These are phyloP conservation scores for Colostygia pectinataria DNA, from an alignment of 2,888 invertebrate genomes.

Conservation along the genomic window DNA sequence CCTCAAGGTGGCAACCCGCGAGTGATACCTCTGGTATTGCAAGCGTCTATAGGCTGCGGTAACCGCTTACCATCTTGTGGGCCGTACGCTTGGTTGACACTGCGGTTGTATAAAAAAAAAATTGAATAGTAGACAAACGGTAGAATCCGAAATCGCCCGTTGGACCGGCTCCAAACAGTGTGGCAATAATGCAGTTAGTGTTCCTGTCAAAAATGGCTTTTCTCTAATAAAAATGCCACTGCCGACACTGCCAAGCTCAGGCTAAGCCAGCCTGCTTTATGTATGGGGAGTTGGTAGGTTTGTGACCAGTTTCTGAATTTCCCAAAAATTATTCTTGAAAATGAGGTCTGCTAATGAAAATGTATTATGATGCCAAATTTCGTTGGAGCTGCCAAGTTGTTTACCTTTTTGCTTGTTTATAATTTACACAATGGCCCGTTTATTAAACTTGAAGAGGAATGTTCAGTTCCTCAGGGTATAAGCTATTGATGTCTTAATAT, in stretches of 20 bases:
- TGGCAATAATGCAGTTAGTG: constrained; percentile 60
- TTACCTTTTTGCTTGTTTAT: no score
- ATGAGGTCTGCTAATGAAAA: no score
- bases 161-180: constrained; percentile 58
- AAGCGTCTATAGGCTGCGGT: no score
- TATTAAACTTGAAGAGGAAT: no score
- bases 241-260: constrained; percentile 24
- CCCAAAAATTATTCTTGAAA: neutral
- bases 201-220: constrained; percentile 51
- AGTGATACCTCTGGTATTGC: no score
- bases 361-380: no score
- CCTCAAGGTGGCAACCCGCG: no score
- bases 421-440: no score
- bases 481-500: no score
- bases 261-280: constrained; percentile 17
- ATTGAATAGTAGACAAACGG: constrained; percentile 17
- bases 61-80: no score
- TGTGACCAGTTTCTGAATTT: constrained; percentile 3
- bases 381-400: neutral
- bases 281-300: constrained; percentile 13
- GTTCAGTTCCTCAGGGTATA: no score
- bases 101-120: constrained; percentile 4
- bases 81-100: no score
- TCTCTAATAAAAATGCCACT: constrained; percentile 45
- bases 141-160: constrained; percentile 38